Base-by-base conservation (phyloP, 1,140 invertebrate species). In the Drosophila pachea region DNA sequence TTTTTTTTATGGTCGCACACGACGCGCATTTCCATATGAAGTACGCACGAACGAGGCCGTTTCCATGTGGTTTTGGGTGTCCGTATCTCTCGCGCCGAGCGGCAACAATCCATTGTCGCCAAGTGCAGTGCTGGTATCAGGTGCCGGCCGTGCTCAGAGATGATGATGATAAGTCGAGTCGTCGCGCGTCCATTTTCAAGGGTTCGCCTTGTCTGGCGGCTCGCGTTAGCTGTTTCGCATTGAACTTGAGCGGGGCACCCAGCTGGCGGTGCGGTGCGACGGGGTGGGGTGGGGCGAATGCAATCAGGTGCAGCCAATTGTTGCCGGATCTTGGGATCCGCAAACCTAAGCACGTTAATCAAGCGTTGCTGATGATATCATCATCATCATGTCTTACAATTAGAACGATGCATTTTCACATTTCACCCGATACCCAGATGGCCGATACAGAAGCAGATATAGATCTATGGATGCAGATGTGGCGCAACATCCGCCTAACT, bases 391-490 rank as follows among this genome's bases (percentile, higher is more conserved):
- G 66, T 84, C 66, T 79, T 79, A 79, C 71, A 84, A 78, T 76
- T 86, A 84, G 81, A 84, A 78, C 79, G 76, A 70, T 74, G 76
- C 73, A 79, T 76, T 84, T 84, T 84, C 81, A 84, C 81, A 79
- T 84, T 86, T 69, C 73, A 73, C 60, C 54, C 12, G 49, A 65
- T 43, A 45, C 7, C 38, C 38, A 47, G 40, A 64, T 22, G 12
- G 7, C 33, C 12, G 31, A 8, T 32, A 49, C 0, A 9, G 31
- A 5, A 43, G 36, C 35, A 49, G 42, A 55, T 71, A 59, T 43
- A 5, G 16, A 14, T 9, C 5, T 6, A 4, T 36, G 35, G 6
- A 42, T 22, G 3, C 22, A 22, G 22, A 22, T 22, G 22, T 22
- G 22, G 40, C 40, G 40, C 56, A 42, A 61, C 70, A 73, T 74